These are phyloP conservation scores for Lasioglossum oenotherae DNA, from an alignment of 2,888 invertebrate species.

Conservation along the genomic window DNA sequence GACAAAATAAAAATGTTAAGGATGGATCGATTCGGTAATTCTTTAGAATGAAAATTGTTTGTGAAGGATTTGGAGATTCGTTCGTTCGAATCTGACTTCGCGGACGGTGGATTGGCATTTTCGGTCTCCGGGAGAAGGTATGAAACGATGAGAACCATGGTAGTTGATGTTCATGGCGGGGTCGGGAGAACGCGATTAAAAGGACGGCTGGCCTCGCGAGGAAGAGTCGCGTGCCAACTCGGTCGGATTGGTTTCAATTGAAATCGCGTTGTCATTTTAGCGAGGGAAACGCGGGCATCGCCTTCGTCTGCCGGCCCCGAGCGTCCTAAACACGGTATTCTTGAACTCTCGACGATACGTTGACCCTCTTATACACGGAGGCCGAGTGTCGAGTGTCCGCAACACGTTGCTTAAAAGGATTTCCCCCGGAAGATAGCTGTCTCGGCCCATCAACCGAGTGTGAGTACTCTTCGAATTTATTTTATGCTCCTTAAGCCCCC, in stretches of 20 bases:
- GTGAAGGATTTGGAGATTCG: background rate
- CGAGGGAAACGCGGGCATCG: background rate
- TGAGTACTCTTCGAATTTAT: slow-evolving; percentile 22
- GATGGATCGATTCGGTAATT: background rate
- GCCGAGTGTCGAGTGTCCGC: slow-evolving; percentile 28
- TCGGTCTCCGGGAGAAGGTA: background rate
- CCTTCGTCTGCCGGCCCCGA: slow-evolving; percentile 5
- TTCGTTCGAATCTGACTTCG: background rate
- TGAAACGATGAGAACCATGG: background rate
- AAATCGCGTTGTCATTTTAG: slow-evolving; percentile 40
- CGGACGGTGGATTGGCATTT: background rate
- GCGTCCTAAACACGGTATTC: slow-evolving; percentile 11
- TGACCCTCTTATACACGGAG: slow-evolving; percentile 12
- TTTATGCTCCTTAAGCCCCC: background rate
- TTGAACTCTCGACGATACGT: slow-evolving; percentile 31
- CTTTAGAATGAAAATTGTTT: background rate
- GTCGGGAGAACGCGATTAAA: slow-evolving; percentile 23
- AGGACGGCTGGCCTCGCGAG: slow-evolving; percentile 16
- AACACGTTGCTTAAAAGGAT: slow-evolving; percentile 37
- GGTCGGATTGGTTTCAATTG: slow-evolving; percentile 28
- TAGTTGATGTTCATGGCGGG: background rate
- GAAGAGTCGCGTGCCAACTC: slow-evolving; percentile 33
- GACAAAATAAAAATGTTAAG: background rate
- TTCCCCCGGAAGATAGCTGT: slow-evolving; percentile 24
- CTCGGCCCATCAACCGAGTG: background rate